A percentile compares a stretch with the other conserved stretches of the same genome.
Evolutionary conservation across 2,888 invertebrate species (phyloP).

Genomic region (Drosophila macrothrix): DNA sequence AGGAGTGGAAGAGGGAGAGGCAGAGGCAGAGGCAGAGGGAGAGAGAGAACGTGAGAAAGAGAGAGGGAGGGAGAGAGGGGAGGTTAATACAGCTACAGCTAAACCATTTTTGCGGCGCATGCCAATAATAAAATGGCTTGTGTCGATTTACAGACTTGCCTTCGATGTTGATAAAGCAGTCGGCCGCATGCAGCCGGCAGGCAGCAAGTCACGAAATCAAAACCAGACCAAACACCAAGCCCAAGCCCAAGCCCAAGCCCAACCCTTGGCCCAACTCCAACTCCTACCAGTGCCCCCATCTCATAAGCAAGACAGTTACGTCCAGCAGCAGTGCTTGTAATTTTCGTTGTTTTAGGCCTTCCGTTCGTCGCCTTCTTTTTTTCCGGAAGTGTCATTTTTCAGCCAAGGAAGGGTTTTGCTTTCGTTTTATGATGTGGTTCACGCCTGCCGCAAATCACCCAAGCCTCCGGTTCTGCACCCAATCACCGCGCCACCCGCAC

Average conservation of each 20-base stretch:
- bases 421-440: conserved; percentile 67
- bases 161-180: conserved; percentile 63
- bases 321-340: conserved; percentile 57
- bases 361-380: conserved; percentile 44
- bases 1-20: background rate
- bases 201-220: conserved; percentile 52
- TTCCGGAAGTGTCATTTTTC: conserved; percentile 80
- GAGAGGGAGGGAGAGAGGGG: background rate
- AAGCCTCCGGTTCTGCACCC: background rate
- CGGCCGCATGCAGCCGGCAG: conserved; percentile 12
- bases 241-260: background rate
- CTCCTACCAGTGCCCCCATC: background rate
- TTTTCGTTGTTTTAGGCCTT: conserved; percentile 66
- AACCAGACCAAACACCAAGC: conserved; percentile 19
- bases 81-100: conserved; percentile 18
- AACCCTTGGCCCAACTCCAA: background rate
- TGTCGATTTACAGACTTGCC: conserved; percentile 59
- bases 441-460: conserved; percentile 53
- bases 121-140: conserved; percentile 77
- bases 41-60: background rate
- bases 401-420: conserved; percentile 76
- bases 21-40: too few species aligned
- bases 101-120: conserved; percentile 25
- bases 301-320: conserved; percentile 27
- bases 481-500: background rate